Conservation (phyloP, 2,113 vertebrate species). For the Tricholaema leucomelas region DNA sequence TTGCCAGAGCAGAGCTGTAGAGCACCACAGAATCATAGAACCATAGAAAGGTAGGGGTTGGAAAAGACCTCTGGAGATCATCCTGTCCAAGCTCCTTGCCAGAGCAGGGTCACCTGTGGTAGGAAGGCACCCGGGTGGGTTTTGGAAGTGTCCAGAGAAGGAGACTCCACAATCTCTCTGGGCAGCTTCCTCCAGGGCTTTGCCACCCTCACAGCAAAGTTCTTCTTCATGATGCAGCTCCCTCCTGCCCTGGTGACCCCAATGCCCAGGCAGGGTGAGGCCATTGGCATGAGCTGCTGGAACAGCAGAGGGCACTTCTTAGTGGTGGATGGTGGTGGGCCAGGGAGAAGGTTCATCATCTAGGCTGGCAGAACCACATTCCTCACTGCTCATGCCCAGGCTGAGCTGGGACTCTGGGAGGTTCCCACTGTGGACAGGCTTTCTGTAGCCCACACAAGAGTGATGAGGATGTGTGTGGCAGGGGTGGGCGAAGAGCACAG, state of each 20-base stretch:
- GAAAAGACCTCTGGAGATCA: too few relatives aligned
- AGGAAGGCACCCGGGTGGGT: too few relatives aligned
- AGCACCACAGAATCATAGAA: too few relatives aligned
- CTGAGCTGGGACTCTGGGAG: neutral
- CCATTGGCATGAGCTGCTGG: neutral
- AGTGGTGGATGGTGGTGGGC: rapidly evolving
- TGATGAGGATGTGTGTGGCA: neutral
- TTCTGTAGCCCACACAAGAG: rapidly evolving
- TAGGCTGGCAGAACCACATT: neutral
- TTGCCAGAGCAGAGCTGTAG: rapidly evolving
- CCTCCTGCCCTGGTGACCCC: neutral
- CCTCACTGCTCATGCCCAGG: neutral
- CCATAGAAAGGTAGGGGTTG: too few relatives aligned
- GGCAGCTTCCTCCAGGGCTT: too few relatives aligned
- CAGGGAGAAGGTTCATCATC: neutral
- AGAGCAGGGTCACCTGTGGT: too few relatives aligned
- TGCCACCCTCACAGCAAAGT: too few relatives aligned
- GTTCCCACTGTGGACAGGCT: neutral
- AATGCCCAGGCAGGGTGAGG: rapidly evolving
- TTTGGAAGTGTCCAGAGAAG: too few relatives aligned
- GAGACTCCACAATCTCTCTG: too few relatives aligned
- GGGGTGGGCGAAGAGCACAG: neutral
- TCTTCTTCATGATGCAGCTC: neutral
- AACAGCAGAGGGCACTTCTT: rapidly evolving
- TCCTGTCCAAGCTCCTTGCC: too few relatives aligned